Base-by-base conservation (phyloP, 2,888 invertebrate genomes). In the Protophormia terraenovae region DNA sequence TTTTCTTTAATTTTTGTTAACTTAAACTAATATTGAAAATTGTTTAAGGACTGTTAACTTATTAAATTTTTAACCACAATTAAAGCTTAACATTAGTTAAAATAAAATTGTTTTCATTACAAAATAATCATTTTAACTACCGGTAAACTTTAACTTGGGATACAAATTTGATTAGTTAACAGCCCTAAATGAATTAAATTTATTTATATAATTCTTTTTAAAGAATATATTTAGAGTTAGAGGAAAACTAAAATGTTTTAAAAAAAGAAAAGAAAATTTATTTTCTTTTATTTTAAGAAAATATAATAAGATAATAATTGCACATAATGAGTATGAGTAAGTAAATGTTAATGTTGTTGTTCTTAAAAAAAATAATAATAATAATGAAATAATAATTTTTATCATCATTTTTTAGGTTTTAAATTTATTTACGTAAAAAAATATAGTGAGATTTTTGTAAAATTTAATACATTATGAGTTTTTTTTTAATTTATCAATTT, bases 301-400 rank as follows among this genome's bases (percentile, higher is more conserved):
- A 84, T 76, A 75, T 64, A 75, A 60, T 71, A 50, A 55, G 69
- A 64, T 76, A 83, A 83, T 79, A 84, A 86, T 81, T 83, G 80
- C 86, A 86, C 86, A 86, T 79, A 71, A 76, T 71, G 76, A 76
- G 82, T 82, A 78, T 82, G 82, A 78, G 62, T 77, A 66, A 66
- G 79, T 84, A 71, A 73, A 41, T 47, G 41, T 35, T 29, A 29
- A 67, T 19, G 16, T 41, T 35, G 19, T 19, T 41, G 19, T 62
- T 35, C 35, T 38, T 27, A 66, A 3, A 27, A 35, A 35, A 0
- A 22, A 67, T 32, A 10, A 12, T 32, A 22, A 35, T 38, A 38
- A 53, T 19, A 7, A 38, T 27, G n/a, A 24, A 66, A 67, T 22
- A n/a, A n/a, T 16, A 32, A 1, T 16, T 10, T 19, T 47, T 47